Evolutionary conservation across 2,888 invertebrate species (phyloP), one percentile per base, ranked within the genome.

Genomic region (Drosophila longiperda): DNA sequence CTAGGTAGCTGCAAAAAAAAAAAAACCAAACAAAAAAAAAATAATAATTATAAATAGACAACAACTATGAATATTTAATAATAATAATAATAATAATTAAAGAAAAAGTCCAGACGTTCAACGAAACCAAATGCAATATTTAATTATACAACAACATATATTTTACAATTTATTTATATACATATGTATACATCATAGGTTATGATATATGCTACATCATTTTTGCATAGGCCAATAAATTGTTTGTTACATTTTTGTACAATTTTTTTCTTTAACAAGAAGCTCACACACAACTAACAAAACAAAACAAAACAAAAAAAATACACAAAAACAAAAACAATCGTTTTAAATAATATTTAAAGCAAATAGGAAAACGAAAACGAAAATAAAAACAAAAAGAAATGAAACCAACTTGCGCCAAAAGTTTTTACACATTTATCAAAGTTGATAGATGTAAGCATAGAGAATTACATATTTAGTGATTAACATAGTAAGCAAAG

Each of bases 101-200:
- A n/a, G 42, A 64, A 80, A 82, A 82, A 82, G 87, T 85, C 85
- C 87, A 84, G 80, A 87, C 87, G 84, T 87, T 87, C 87, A 87
- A 87, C 87, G 87, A 85, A 85, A 87, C 84, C 82, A 85, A 85
- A 87, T 85, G 84, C 87, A 85, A 87, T 85, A 87, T 85, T 87
- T 87, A 84, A 84, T 87, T 87, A 87, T 84, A 82, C 82, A 84
- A 83, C 64, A 71, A 77, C 66, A 78, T 66, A 79, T 78, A 84
- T 79, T 78, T 86, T 83, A 85, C 81, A 83, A 82, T 79, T 83
- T 67, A 83, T 80, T 75, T 84, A 84, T 84, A 82, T 84, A 84
- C 71, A 81, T 76, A 72, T 54, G 71, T 72, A 67, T 81, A 81
- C 78, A 71, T 71, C 70, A 78, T 72, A 80, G 73, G 71, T 73